phyloP scores from a whole-genome alignment of 2,113 vertebrate species.

The Ictalurus furcatus region DNA sequence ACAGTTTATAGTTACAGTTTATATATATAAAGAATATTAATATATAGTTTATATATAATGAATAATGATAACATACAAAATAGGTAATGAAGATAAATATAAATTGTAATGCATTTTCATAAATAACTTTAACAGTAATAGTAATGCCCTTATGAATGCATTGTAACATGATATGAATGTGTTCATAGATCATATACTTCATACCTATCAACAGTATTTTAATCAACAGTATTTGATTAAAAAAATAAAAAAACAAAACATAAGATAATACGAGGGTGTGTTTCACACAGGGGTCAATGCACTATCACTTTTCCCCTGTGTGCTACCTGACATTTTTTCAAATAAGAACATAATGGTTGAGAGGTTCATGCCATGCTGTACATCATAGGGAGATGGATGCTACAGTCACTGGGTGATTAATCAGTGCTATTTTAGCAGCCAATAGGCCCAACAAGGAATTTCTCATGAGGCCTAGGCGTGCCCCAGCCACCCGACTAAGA shows the following conservation, averaged over 20 bases:
- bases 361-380: background rate
- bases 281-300: background rate
- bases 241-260: background rate
- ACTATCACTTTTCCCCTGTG: background rate
- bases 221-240: background rate
- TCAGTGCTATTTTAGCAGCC: slow-evolving; percentile 39
- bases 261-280: background rate
- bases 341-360: background rate
- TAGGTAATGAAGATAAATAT: too few species aligned
- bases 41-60: too few species aligned
- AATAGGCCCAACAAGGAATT: slow-evolving; percentile 39
- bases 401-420: slow-evolving; percentile 39
- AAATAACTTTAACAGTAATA: too few species aligned
- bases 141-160: too few species aligned
- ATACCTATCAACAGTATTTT: background rate
- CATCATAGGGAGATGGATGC: slow-evolving; percentile 31
- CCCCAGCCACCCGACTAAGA: slow-evolving; percentile 12
- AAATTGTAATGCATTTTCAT: too few species aligned
- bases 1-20: too few species aligned
- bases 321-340: background rate
- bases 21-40: too few species aligned
- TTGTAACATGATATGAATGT: too few species aligned
- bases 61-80: too few species aligned
- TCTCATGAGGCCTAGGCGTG: background rate
- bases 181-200: too few species aligned